phyloP scores from a whole-genome alignment of 1,140 invertebrate genomes.

The Myzus persicae region DNA sequence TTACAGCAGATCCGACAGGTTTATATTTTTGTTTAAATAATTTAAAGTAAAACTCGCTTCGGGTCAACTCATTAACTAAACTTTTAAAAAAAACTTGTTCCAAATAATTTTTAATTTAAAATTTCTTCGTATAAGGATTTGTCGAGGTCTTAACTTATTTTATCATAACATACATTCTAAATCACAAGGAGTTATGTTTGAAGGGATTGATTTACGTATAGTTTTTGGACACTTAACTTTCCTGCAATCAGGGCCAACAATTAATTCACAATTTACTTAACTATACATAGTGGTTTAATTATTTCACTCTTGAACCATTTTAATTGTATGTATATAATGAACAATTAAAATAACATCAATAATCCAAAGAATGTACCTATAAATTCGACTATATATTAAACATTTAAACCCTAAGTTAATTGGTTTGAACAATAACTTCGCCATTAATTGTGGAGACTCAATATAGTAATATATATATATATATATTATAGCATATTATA shows the following conservation, averaged over 20 bases:
- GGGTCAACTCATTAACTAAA: background rate
- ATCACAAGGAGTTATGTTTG: background rate
- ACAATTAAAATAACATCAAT: too few species aligned
- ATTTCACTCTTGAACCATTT: too few species aligned
- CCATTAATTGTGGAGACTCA: too few species aligned
- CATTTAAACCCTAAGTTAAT: too few species aligned
- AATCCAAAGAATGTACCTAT: too few species aligned
- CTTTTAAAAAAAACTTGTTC: background rate
- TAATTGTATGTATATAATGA: too few species aligned
- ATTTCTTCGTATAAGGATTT: background rate
- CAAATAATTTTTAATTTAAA: slow-evolving; percentile 3
- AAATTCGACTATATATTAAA: too few species aligned
- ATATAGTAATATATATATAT: too few species aligned
- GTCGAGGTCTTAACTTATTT: background rate
- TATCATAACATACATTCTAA: background rate
- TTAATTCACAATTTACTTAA: background rate
- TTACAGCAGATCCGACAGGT: too few species aligned
- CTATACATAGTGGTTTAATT: too few species aligned
- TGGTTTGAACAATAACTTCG: too few species aligned
- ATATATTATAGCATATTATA: too few species aligned
- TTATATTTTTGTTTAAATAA: background rate
- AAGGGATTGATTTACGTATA: background rate
- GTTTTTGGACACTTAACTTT: background rate
- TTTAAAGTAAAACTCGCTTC: background rate
- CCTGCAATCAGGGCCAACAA: background rate